Evolutionary conservation across 1,140 invertebrate genomes (phyloP).

Genomic region (Cotesia typhae): DNA sequence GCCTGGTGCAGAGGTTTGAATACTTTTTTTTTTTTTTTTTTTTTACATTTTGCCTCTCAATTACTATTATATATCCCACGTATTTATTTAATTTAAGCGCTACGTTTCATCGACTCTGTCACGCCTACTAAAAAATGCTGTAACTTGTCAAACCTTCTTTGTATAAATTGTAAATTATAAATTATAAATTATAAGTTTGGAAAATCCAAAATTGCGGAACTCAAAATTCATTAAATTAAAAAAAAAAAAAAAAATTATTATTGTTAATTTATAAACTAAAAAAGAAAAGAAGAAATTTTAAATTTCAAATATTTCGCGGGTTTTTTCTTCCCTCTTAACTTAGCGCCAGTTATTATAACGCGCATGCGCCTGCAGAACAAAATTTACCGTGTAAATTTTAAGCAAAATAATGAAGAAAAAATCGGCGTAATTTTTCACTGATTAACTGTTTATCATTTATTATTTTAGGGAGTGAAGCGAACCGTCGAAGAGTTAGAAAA

Average conservation of each 20-base stretch:
- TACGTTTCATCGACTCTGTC: constrained; percentile 4
- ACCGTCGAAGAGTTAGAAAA: constrained; percentile 80
- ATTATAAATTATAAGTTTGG: constrained; percentile 7
- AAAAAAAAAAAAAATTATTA: too few relatives aligned
- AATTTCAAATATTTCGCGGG: too few relatives aligned
- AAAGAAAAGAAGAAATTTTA: too few relatives aligned
- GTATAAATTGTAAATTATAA: background rate
- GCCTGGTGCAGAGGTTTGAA: constrained; percentile 71
- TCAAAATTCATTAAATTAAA: too few relatives aligned
- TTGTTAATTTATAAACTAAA: too few relatives aligned
- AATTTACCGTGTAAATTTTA: too few relatives aligned
- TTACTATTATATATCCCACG: constrained; percentile 10
- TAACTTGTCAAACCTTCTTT: background rate
- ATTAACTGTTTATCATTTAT: background rate
- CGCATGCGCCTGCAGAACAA: too few relatives aligned
- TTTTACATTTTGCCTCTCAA: background rate
- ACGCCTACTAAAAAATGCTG: constrained; percentile 18
- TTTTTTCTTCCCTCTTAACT: too few relatives aligned
- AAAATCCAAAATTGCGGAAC: too few relatives aligned
- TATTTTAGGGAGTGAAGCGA: constrained; percentile 69
- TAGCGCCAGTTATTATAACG: too few relatives aligned
- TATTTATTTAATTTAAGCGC: background rate
- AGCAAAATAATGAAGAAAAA: too few relatives aligned
- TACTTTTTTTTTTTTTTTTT: constrained; percentile 28
- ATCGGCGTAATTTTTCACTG: too few relatives aligned